Base-by-base conservation (phyloP, 2,888 invertebrate genomes). In the Myopa tessellatipennis region DNA sequence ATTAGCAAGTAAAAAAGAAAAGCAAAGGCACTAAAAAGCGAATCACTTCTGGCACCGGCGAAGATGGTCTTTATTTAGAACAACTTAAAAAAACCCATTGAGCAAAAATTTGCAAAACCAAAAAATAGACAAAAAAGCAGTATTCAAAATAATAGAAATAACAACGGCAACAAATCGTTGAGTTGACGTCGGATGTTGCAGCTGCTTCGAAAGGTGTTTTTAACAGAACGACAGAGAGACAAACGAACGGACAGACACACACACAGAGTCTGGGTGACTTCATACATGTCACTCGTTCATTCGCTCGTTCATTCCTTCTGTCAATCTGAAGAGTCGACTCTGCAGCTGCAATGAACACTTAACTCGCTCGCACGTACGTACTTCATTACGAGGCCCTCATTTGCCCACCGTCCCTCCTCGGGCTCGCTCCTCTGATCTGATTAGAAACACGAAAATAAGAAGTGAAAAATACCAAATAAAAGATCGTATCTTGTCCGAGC, bases 131-230 rank as follows among this genome's bases (percentile, higher is more conserved):
- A 67, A 45, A 77, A 74, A 77, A 69, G 16, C 69, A 50, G 50
- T 18, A 4, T 18, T 38, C 8, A n/a, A 26, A 69, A 69, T 5
- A 52, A 52, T 52, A 14, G 45, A 69, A 50, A 50, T 18, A 26
- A 45, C 10, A 18, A 5, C 10, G 8, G 52, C 18, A 63, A 26
- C 12, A 18, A n/a, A 26, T 10, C 26, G 40, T 16, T 65, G 14
- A 8, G 16, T n/a, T 55, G 14, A 12, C 55, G 5, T 14, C 16
- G n/a, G n/a, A 55, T 55, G 55, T 55, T 75, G 76, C 76, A 76
- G 55, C 55, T 55, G 10, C 55, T 52, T 63, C 50, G 71, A 76
- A 71, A 76, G 76, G 76, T 71, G 76, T 71, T 76, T 52, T 55
- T 52, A 55, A 52, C 55, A 55, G 34, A 52, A 14, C 52, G 7